Percentiles rank a stretch among this genome's conserved stretches.
These are phyloP conservation scores for Tenthredo livida DNA, from an alignment of 2,888 invertebrate species.

Conservation along the genomic window DNA sequence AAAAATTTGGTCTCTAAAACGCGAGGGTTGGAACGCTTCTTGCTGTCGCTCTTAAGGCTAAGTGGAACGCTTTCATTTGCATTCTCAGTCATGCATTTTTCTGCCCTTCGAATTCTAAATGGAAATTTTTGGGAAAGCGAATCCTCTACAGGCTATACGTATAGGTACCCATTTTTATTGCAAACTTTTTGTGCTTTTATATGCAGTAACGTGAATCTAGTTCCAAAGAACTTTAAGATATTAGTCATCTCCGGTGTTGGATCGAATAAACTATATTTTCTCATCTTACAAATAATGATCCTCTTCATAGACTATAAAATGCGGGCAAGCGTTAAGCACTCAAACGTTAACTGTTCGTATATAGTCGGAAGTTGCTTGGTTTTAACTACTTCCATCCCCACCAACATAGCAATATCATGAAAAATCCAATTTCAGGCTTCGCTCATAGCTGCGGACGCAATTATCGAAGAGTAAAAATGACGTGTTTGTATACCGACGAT, in stretches of 20 bases:
- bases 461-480: conserved; percentile 16
- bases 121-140: neutral
- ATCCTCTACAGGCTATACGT: neutral
- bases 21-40: conserved; percentile 26
- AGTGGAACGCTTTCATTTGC: conserved; percentile 50
- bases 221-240: neutral
- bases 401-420: neutral
- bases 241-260: neutral
- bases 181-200: neutral
- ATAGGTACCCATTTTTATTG: neutral
- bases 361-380: conserved; percentile 6
- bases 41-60: conserved; percentile 37
- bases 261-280: conserved; percentile 22
- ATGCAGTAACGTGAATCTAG: neutral
- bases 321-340: conserved; percentile 24
- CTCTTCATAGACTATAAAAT: conserved; percentile 21
- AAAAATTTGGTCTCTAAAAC: conserved; percentile 8
- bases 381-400: neutral
- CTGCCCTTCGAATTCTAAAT: conserved; percentile 41
- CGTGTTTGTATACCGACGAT: neutral
- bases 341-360: conserved; percentile 19
- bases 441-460: neutral
- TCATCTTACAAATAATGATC: conserved; percentile 33
- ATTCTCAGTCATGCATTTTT: conserved; percentile 46
- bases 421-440: conserved; percentile 12